Percentiles rank a stretch among this genome's conserved stretches.
Evolutionary conservation across 1,140 invertebrate genomes (phyloP).

Genomic region (Drosophila cardini): DNA sequence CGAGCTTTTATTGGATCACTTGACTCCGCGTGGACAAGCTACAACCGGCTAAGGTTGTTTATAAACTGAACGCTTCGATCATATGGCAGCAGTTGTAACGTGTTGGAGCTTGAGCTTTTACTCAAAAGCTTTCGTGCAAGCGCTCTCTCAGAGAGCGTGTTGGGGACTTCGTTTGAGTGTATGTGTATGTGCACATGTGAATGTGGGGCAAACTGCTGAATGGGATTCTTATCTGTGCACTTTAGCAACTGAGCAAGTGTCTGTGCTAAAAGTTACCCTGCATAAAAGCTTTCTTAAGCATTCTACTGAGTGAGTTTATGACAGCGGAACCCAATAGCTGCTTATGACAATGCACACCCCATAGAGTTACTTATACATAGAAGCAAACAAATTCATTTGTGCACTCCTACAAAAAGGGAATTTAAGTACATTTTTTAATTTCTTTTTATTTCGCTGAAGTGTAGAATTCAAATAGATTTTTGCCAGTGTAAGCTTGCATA

Average conservation of each 20-base stretch:
- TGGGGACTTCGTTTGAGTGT: background rate
- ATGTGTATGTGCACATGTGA: background rate
- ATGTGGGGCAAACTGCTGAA: constrained; percentile 28
- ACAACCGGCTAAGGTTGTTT: constrained; percentile 65
- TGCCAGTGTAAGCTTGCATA: too few relatives aligned
- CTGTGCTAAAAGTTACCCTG: constrained; percentile 4
- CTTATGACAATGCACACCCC: too few relatives aligned
- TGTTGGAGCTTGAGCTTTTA: constrained; percentile 40
- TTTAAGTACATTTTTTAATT: too few relatives aligned
- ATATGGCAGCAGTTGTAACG: constrained; percentile 44
- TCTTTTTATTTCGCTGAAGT: too few relatives aligned
- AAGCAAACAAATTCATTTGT: too few relatives aligned
- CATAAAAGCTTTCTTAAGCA: background rate
- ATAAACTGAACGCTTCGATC: constrained; percentile 69
- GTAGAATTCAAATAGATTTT: too few relatives aligned
- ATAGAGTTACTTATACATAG: too few relatives aligned
- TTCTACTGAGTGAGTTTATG: too few relatives aligned
- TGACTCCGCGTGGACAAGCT: constrained; percentile 24
- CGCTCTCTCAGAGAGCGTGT: background rate
- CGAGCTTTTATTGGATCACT: constrained; percentile 2
- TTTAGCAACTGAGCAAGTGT: background rate
- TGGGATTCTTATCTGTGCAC: constrained; percentile 13
- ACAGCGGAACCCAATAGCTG: too few relatives aligned
- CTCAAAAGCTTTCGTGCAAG: constrained; percentile 43
- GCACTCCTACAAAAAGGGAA: too few relatives aligned